Evolutionary conservation across 2,113 vertebrate genomes (phyloP).

Genomic region (Ardeotis arabs): DNA sequence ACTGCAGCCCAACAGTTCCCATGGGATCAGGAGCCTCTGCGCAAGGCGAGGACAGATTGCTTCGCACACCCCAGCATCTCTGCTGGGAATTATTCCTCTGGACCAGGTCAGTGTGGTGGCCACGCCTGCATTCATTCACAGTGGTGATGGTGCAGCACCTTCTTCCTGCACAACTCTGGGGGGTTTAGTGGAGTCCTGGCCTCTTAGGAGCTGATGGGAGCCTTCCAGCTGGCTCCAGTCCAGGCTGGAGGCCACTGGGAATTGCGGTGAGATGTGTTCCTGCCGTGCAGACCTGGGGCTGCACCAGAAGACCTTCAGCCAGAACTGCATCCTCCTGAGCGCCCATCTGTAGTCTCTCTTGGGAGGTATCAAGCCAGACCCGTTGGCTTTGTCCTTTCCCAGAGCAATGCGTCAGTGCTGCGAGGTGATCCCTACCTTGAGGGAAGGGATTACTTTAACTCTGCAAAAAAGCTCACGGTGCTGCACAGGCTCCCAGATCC

Average conservation of each 20-base stretch:
- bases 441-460: neutral
- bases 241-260: neutral
- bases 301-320: neutral
- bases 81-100: neutral
- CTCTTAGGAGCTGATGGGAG: neutral
- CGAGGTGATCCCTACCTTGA: neutral
- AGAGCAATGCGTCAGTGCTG: fast-evolving
- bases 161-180: fast-evolving
- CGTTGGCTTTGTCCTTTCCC: neutral
- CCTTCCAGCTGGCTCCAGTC: neutral
- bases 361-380: neutral
- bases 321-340: neutral
- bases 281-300: neutral
- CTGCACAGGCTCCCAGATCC: neutral
- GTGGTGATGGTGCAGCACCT: fast-evolving
- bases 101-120: neutral
- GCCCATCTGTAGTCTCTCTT: too few relatives aligned
- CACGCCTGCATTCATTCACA: neutral
- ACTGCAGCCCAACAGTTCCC: neutral
- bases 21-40: neutral
- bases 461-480: neutral
- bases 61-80: neutral
- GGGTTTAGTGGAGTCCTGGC: neutral
- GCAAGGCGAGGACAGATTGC: neutral
- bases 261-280: neutral